Evolutionary conservation across 2,888 invertebrate species (phyloP).

Genomic region (Gortyna flavago): DNA sequence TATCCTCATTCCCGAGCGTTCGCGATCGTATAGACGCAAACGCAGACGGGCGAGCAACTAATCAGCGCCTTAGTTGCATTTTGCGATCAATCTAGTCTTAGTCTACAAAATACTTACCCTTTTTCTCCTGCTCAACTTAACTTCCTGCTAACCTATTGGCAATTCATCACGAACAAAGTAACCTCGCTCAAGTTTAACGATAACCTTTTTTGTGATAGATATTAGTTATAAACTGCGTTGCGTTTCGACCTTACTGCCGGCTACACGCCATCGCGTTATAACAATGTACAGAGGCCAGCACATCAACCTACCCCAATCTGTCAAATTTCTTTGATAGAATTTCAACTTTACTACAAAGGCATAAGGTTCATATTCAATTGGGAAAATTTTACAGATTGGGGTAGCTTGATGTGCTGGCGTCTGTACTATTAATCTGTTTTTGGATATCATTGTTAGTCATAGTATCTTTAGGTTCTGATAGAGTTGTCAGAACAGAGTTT

Average conservation of each 20-base stretch:
- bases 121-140: slow-evolving; percentile 1
- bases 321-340: too few relatives aligned
- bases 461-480: slow-evolving; percentile 10
- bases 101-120: not conserved
- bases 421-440: slow-evolving; percentile 38
- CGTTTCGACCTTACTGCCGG: slow-evolving; percentile 40
- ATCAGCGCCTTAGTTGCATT: not conserved
- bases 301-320: too few relatives aligned
- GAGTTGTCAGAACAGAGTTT: not conserved
- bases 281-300: not conserved
- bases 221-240: slow-evolving; percentile 38
- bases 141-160: not conserved
- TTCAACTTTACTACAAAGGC: too few relatives aligned
- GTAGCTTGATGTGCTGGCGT: too few relatives aligned
- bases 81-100: not conserved
- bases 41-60: too few relatives aligned
- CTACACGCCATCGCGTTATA: slow-evolving; percentile 46
- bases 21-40: too few relatives aligned
- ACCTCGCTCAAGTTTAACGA: slow-evolving; percentile 47
- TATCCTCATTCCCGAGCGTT: too few relatives aligned
- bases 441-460: slow-evolving; percentile 26
- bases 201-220: slow-evolving; percentile 38
- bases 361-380: too few relatives aligned
- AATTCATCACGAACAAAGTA: slow-evolving; percentile 31
- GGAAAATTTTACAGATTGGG: too few relatives aligned